Conservation (phyloP, 2,888 invertebrate species). For the Apamea epomidion region DNA sequence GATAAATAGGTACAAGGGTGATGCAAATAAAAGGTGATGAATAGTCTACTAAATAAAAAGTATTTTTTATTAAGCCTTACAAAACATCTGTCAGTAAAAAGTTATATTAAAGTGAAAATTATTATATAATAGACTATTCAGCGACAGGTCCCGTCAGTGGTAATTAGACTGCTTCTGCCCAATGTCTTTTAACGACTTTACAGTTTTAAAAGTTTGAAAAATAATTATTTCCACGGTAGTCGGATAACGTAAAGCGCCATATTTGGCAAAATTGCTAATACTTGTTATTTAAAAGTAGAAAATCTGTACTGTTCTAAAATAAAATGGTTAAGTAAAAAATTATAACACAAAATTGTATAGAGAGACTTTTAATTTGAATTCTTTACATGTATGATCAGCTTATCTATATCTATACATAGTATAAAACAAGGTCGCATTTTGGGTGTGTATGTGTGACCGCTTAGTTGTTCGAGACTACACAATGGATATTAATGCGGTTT, state of each 20-base stretch:
- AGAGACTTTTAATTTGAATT: slow-evolving; percentile 27
- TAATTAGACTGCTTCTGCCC: neutral
- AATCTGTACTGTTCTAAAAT: neutral
- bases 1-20: too few relatives aligned
- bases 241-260: neutral
- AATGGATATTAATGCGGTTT: neutral
- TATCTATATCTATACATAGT: slow-evolving; percentile 18
- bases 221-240: neutral
- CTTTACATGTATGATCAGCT: slow-evolving; percentile 37
- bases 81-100: neutral
- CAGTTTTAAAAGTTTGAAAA: slow-evolving; percentile 1
- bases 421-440: neutral
- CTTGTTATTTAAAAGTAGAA: slow-evolving; percentile 1
- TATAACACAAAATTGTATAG: slow-evolving; percentile 37
- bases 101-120: neutral
- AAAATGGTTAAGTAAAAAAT: slow-evolving; percentile 15
- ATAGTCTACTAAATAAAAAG: neutral
- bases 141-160: neutral
- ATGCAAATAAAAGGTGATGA: too few relatives aligned
- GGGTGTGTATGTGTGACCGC: neutral
- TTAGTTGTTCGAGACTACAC: neutral
- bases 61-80: neutral
- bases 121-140: slow-evolving; percentile 3
- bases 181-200: neutral
- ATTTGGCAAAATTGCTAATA: neutral